Base-by-base conservation (phyloP, 2,113 vertebrate genomes). In the Oceanodroma tethys region DNA sequence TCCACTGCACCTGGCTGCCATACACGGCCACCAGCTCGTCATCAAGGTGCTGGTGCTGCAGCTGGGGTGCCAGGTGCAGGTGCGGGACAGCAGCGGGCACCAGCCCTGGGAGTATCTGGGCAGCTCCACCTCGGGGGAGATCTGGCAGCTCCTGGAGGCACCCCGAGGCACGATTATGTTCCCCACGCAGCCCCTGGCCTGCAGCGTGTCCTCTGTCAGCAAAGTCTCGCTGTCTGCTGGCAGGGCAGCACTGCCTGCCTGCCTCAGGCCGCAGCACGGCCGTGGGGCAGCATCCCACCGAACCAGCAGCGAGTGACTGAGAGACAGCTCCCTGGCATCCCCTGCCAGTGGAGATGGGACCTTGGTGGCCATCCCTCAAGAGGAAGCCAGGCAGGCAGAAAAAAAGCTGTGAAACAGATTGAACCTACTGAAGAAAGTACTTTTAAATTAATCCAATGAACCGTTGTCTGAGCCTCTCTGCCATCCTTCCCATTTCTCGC, bases 91-190 rank as follows among this genome's bases (percentile, higher is more conserved):
- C 87, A 99, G 98, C 2, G 99, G 99, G 4, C 99, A 98, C 96
- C 98, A 63, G 91, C 98, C 99, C 0, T 99, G 99, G 99, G 98
- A 99, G 86, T 99, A 99, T 95, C 97, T 99, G 93, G 95, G 93
- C 43, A 76, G 93, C 27, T 81, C 67, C 3, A 96, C 98, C 20
- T 92, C 96, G 0, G 99, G 98, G 36, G 98, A 99, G 13, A 89
- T 99, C 66, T 98, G 99, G 90, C 97, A 98, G 94, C 96, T 99
- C 26, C 97, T 99, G 55, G 98, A 98, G 22, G 99, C 98, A 0
- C 99, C 99, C 7, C 95, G 73, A 1, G 98, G 97, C 82, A 98
- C 97, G 0, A 95, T 98, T 13, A 98, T 98, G 90, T 98, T 98
- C 72, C 94, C 98, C 4, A 96, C 97, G 3, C 93, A 93, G 83